These are phyloP conservation scores for Agrochola lychnidis DNA, from an alignment of 2,888 invertebrate species.

Conservation along the genomic window DNA sequence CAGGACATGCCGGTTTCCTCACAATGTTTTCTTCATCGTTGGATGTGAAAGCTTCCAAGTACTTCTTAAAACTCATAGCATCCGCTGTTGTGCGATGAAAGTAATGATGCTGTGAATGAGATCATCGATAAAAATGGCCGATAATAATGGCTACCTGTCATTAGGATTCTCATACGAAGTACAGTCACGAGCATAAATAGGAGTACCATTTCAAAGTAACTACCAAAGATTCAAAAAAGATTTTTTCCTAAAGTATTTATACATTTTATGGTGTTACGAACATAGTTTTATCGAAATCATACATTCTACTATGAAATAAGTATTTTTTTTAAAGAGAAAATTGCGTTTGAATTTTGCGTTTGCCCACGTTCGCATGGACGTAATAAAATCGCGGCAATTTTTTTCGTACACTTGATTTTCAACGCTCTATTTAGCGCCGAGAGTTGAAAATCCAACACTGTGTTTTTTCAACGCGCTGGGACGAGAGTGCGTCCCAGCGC, in stretches of 20 bases:
- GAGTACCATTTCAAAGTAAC: neutral
- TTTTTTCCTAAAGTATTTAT: neutral
- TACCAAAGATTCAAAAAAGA: neutral
- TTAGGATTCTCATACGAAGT: neutral
- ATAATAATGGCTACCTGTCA: conserved; percentile 16
- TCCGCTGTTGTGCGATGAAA: neutral
- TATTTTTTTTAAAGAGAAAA: neutral
- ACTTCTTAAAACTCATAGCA: neutral
- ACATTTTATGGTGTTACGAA: neutral
- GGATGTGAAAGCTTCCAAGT: neutral
- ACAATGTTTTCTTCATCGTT: neutral
- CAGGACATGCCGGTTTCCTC: neutral
- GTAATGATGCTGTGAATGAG: neutral
- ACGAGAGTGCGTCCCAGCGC: too few species aligned
- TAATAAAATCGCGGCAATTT: too few species aligned
- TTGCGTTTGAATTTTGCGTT: neutral
- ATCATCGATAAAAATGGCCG: neutral
- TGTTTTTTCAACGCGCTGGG: too few species aligned
- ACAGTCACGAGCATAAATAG: neutral
- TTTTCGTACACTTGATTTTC: too few species aligned
- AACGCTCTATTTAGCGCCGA: too few species aligned
- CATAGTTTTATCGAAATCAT: neutral
- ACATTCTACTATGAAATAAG: neutral
- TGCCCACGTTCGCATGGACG: too few species aligned
- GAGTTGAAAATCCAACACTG: too few species aligned